phyloP scores from a whole-genome alignment of 2,888 invertebrate species.

The Euspilapteryx auroguttella region DNA sequence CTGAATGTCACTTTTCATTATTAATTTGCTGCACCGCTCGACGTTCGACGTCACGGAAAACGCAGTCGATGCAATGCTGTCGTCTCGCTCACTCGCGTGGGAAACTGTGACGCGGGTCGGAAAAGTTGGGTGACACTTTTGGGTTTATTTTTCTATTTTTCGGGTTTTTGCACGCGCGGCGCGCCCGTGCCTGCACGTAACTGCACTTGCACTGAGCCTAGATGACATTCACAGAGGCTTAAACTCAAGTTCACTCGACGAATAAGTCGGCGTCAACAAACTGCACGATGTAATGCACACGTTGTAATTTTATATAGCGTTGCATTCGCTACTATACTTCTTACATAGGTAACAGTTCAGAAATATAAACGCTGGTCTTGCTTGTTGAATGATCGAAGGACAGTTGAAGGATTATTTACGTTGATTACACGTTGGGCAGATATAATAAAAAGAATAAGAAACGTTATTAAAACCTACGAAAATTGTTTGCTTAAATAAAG shows the following conservation, averaged over 20 bases:
- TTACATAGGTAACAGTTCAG: background rate
- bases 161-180: slow-evolving; percentile 12
- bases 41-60: slow-evolving; percentile 34
- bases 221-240: slow-evolving; percentile 53
- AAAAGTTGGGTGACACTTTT: slow-evolving; percentile 10
- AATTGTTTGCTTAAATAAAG: too few relatives aligned
- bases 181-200: slow-evolving; percentile 28
- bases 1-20: slow-evolving; percentile 59
- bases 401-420: too few relatives aligned
- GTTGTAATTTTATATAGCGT: slow-evolving; percentile 35
- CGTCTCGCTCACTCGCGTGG: slow-evolving; percentile 44
- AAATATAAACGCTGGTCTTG: background rate
- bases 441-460: too few relatives aligned
- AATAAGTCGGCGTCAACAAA: slow-evolving; percentile 45
- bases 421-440: too few relatives aligned
- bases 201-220: slow-evolving; percentile 46
- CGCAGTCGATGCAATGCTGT: slow-evolving; percentile 25
- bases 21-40: slow-evolving; percentile 52
- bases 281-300: slow-evolving; percentile 28
- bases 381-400: background rate
- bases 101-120: too few relatives aligned
- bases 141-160: background rate
- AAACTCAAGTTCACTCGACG: slow-evolving; percentile 48
- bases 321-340: slow-evolving; percentile 14
- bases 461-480: too few relatives aligned